Percentiles rank a stretch among this genome's conserved stretches.
phyloP scores from a whole-genome alignment of 2,797 vertebrate species.

The Trachops cirrhosus region DNA sequence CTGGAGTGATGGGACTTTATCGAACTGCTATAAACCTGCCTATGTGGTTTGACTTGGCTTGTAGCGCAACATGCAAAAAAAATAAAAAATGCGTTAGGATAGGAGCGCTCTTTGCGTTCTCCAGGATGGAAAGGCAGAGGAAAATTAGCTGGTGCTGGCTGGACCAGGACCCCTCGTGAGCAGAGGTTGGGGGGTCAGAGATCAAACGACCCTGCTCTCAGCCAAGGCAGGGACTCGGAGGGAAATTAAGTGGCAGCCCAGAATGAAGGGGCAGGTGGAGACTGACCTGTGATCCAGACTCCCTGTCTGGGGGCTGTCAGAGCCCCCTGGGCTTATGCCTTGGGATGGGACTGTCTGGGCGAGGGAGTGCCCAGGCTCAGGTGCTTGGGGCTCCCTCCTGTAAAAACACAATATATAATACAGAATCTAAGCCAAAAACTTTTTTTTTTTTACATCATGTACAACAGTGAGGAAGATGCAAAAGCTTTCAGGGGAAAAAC shows the following conservation, averaged over 20 bases:
- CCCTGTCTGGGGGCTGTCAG: slow-evolving; percentile 85
- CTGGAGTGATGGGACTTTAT: slow-evolving; percentile 55
- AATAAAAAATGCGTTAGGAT: slow-evolving; percentile 70
- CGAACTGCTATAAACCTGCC: slow-evolving; percentile 44
- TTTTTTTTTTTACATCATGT: slow-evolving; percentile 59
- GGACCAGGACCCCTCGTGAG: slow-evolving; percentile 80
- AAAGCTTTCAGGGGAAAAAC: slow-evolving; percentile 75
- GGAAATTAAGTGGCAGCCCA: slow-evolving; percentile 79
- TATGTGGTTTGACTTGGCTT: slow-evolving; percentile 70
- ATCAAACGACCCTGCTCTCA: slow-evolving; percentile 76
- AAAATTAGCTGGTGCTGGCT: slow-evolving; percentile 79
- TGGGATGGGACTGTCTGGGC: slow-evolving; percentile 84
- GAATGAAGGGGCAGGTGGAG: slow-evolving; percentile 80
- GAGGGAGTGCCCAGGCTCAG: slow-evolving; percentile 87
- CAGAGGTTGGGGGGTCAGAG: slow-evolving; percentile 76
- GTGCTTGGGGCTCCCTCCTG: slow-evolving; percentile 87
- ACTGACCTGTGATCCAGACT: slow-evolving; percentile 88
- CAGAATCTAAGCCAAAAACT: slow-evolving; percentile 83
- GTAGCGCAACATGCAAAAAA: slow-evolving; percentile 83
- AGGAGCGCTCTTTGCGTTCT: slow-evolving; percentile 68
- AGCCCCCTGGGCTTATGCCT: slow-evolving; percentile 86
- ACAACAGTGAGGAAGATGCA: slow-evolving; percentile 83
- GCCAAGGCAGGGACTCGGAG: slow-evolving; percentile 77
- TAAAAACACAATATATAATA: slow-evolving; percentile 88
- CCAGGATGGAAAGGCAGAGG: slow-evolving; percentile 78